phyloP scores from a whole-genome alignment of 2,888 invertebrate species.

The Thera obeliscata region DNA sequence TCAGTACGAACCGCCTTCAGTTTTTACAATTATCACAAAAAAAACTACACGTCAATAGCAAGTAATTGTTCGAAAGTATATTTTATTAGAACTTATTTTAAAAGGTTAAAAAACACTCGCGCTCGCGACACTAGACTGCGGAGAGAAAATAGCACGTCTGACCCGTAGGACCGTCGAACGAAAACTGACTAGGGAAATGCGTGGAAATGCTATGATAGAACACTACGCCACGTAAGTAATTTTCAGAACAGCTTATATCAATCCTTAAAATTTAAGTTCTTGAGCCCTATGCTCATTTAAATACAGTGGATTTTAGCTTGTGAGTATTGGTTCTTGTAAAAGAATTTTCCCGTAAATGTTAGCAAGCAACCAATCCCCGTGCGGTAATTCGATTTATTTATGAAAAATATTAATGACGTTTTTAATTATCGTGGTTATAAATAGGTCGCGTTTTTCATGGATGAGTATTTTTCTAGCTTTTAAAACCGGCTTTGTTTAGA shows the following conservation, averaged over 20 bases:
- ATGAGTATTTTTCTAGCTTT: neutral
- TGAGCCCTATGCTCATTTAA: neutral
- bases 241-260: constrained; percentile 54
- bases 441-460: neutral
- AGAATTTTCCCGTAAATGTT: constrained; percentile 52
- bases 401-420: constrained; percentile 31
- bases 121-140: neutral
- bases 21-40: constrained; percentile 10
- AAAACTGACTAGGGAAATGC: constrained; percentile 56
- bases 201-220: constrained; percentile 59
- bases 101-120: constrained; percentile 10
- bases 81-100: constrained; percentile 11
- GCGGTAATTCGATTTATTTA: constrained; percentile 44
- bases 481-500: neutral
- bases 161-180: constrained; percentile 43
- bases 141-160: constrained; percentile 46
- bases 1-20: constrained; percentile 17
- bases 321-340: constrained; percentile 21
- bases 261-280: constrained; percentile 16
- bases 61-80: constrained; percentile 2
- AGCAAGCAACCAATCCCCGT: constrained; percentile 58
- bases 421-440: constrained; percentile 27
- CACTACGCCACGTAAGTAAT: constrained; percentile 52
- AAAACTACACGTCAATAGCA: neutral
- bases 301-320: constrained; percentile 18